Conservation (phyloP, 1,140 invertebrate genomes). For the Cotesia typhae region DNA sequence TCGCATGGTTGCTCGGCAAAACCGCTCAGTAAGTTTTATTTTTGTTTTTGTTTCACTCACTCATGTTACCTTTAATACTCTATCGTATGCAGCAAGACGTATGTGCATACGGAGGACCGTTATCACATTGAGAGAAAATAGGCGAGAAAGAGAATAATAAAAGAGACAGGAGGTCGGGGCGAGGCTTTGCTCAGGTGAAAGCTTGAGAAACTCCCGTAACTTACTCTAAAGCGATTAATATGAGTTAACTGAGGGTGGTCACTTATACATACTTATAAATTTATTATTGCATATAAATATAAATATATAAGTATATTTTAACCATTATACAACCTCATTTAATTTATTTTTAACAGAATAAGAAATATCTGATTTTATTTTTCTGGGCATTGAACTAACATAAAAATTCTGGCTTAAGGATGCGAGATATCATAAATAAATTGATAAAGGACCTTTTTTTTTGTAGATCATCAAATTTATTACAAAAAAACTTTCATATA, state of each 20-base stretch:
- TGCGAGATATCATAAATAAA: too few species aligned
- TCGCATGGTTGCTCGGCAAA: conserved; percentile 53
- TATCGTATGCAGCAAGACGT: conserved; percentile 4
- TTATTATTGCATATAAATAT: neutral
- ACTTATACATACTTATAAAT: neutral
- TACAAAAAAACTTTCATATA: too few species aligned
- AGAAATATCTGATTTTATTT: too few species aligned
- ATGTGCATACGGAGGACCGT: conserved; percentile 34
- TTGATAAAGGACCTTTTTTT: too few species aligned
- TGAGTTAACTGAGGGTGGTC: conserved; percentile 32
- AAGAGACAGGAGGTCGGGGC: conserved; percentile 32
- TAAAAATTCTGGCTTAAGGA: too few species aligned
- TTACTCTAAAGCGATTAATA: conserved; percentile 39
- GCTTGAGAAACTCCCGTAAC: conserved; percentile 52
- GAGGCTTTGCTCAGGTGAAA: conserved; percentile 51
- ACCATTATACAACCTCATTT: neutral
- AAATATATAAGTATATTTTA: neutral
- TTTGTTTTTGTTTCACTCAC: conserved; percentile 14
- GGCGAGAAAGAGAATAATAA: conserved; percentile 25
- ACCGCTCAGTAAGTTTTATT: conserved; percentile 31
- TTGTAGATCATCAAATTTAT: too few species aligned
- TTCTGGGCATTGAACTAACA: too few species aligned
- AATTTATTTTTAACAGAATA: too few species aligned
- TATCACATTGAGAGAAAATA: conserved; percentile 32
- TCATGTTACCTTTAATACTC: neutral